Conservation (phyloP, 2,797 vertebrate genomes). For the Ceyx erithaca region DNA sequence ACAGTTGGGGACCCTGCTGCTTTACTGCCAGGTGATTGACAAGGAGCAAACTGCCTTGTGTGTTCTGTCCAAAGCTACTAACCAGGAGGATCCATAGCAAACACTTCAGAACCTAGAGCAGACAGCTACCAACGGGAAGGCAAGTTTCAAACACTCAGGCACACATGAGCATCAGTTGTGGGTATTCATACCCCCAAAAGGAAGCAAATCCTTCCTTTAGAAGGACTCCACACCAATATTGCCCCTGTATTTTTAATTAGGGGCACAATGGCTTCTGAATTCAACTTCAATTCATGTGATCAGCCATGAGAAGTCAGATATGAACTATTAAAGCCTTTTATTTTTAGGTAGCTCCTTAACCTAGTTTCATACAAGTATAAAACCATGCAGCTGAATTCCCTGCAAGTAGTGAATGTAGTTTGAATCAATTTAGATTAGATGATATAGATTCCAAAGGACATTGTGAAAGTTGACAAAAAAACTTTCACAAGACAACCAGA, state of each 20-base stretch:
- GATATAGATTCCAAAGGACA: conserved; percentile 32
- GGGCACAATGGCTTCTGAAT: neutral
- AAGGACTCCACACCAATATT: neutral
- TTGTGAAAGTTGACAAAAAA: neutral
- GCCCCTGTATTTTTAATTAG: neutral
- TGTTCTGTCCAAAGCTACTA: neutral
- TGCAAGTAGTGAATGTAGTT: conserved; percentile 33
- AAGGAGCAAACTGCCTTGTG: neutral
- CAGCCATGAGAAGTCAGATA: neutral
- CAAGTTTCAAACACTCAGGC: neutral
- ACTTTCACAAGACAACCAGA: neutral
- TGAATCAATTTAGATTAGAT: neutral
- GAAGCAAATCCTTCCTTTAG: neutral
- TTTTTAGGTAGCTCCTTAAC: neutral
- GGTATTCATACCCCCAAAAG: neutral
- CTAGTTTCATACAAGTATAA: neutral
- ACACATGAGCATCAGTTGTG: accelerated
- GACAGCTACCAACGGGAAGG: neutral
- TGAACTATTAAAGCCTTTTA: neutral
- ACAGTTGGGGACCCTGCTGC: accelerated
- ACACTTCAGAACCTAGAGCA: neutral
- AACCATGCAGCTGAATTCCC: neutral
- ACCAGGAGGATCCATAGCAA: neutral
- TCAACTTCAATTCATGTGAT: neutral
- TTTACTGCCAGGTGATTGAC: neutral